Evolutionary conservation across 35 echinoderm and acorn worm genomes (phyloP).

Genomic region (Acanthaster planci): DNA sequence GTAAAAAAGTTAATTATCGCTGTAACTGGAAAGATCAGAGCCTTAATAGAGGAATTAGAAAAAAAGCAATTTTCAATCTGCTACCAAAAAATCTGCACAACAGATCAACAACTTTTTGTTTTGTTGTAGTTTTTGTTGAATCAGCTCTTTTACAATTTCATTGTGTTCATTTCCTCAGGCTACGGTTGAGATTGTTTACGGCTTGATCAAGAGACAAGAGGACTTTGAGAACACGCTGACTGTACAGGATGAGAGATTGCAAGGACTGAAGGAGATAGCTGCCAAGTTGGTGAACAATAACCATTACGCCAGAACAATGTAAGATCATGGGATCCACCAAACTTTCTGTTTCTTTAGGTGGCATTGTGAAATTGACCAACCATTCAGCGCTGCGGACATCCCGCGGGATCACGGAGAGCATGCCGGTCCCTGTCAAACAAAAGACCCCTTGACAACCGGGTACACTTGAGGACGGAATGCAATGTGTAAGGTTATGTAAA

Average conservation of each 20-base stretch:
- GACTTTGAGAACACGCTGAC: slow-evolving; percentile 74
- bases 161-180: slow-evolving; percentile 25
- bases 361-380: neutral
- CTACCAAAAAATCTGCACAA: too few species aligned
- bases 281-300: slow-evolving; percentile 53
- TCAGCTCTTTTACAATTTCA: too few species aligned
- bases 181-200: slow-evolving; percentile 68
- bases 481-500: neutral
- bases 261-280: slow-evolving; percentile 67
- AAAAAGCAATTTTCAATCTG: too few species aligned
- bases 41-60: too few species aligned
- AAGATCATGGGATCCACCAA: slow-evolving; percentile 6
- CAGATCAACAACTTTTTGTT: too few species aligned
- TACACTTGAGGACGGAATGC: neutral
- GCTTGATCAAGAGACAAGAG: slow-evolving; percentile 76
- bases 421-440: too few species aligned
- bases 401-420: too few species aligned
- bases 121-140: too few species aligned
- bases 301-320: slow-evolving; percentile 72
- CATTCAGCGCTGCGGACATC: neutral
- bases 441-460: neutral
- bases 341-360: neutral
- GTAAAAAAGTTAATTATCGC: too few species aligned
- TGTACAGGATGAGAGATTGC: slow-evolving; percentile 79
- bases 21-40: too few species aligned